Evolutionary conservation across 2,797 vertebrate genomes (phyloP), one percentile per base, ranked within the genome.

Genomic region (Periparus ater): DNA sequence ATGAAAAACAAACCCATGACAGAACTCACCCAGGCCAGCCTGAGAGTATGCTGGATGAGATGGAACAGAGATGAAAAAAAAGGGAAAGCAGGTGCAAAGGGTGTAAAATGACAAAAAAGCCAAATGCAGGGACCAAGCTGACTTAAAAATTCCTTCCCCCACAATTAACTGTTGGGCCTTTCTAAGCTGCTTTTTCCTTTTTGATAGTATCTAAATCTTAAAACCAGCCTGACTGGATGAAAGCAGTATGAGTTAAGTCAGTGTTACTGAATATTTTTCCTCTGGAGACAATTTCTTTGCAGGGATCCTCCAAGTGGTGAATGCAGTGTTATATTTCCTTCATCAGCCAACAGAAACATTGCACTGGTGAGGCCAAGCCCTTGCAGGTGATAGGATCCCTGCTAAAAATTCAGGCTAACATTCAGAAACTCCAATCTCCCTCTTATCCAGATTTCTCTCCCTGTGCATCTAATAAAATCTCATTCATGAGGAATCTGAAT

Each of bases 341-440:
- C 67, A 66, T 25, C 71, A 68, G 79, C 76, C 91, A 94, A 91
- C 62, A 95, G 80, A 84, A 93, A 83, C 85, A 88, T 8, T 16
- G 47, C 2, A 4, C 32, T 5, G 4, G 42, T 27, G 32, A 88
- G 61, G n/a, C 76, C 23, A 13, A 88, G 61, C 29, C 73, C 76
- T 84, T 1, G 0, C 55, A 89, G 73, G 73, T 61, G 54, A 93
- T 7, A 72, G 65, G 30, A 88, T 61, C 18, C 45, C 75, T 83
- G 65, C 30, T 92, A 54, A 38, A 92, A 83, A 66, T 89, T 82
- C 72, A 91, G 53, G 17, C 45, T 38, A 58, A 53, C 16, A 34
- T 76, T 91, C 60, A 96, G 74, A 87, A 93, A 67, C 61, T 29
- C 53, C 40, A 60, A 2, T 77, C 62, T 80, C 58, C 17, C 36